Percentiles rank a stretch among this genome's conserved stretches.
These are phyloP conservation scores for Myotis myotis DNA, from an alignment of 2,797 vertebrate species.

Conservation along the genomic window DNA sequence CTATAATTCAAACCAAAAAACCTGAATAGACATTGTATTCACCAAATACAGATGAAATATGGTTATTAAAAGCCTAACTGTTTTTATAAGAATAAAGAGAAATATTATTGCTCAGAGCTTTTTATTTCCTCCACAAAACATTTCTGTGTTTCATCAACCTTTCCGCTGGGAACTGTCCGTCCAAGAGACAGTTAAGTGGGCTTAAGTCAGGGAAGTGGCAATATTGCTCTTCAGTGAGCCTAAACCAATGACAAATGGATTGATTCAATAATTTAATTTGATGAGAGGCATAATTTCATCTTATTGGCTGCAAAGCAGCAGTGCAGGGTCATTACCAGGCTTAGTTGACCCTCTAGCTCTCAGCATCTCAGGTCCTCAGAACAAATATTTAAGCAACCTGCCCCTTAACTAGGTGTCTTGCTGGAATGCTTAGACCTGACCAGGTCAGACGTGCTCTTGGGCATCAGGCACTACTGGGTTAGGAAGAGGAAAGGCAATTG, in stretches of 20 bases:
- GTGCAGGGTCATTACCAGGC: constrained; percentile 5
- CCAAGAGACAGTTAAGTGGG: neutral
- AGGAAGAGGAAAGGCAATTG: constrained; percentile 4
- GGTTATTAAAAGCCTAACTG: neutral
- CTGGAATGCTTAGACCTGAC: neutral
- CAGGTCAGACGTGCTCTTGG: neutral
- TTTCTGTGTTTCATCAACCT: neutral
- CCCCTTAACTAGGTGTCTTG: constrained; percentile 54
- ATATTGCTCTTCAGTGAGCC: neutral
- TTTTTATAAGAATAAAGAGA: constrained; percentile 20
- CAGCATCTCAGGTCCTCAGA: neutral
- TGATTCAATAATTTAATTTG: constrained; percentile 15
- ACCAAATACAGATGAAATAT: neutral
- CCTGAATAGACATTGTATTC: constrained; percentile 9
- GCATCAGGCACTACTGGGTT: constrained; percentile 15
- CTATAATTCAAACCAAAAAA: constrained; percentile 24
- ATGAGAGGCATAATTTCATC: constrained; percentile 46
- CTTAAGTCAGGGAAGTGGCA: neutral
- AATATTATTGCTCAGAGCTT: neutral
- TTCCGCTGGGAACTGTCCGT: neutral
- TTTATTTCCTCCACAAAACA: constrained; percentile 14
- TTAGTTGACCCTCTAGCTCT: neutral
- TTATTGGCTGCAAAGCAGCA: neutral
- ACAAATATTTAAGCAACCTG: constrained; percentile 58
- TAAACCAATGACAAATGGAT: constrained; percentile 33